Conservation (phyloP, 35 echinoderm and acorn worm genomes). For the Holothuria glaberrima region DNA sequence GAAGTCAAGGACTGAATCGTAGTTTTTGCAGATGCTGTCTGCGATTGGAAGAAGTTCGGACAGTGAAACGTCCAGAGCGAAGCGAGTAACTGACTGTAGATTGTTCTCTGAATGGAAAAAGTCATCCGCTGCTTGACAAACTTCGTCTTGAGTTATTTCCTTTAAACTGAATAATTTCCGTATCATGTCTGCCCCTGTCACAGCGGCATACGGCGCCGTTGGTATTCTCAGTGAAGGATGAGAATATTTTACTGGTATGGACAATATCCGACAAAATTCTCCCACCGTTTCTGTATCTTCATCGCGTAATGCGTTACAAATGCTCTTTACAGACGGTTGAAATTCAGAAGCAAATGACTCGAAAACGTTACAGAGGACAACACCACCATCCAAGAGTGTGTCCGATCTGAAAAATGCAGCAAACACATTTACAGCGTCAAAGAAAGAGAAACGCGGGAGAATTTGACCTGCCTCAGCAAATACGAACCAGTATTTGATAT, state of each 20-base stretch:
- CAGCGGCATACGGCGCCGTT: neutral
- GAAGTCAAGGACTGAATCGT: too few species aligned
- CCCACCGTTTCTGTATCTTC: too few species aligned
- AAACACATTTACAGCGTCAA: neutral
- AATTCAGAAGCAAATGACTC: neutral
- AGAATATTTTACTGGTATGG: neutral
- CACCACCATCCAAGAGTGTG: neutral
- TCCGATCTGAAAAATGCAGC: constrained; percentile 4
- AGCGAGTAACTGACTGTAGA: neutral
- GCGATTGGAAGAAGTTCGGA: neutral
- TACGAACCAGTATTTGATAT: too few species aligned
- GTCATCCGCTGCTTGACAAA: neutral
- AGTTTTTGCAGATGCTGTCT: too few species aligned
- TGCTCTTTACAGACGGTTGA: too few species aligned
- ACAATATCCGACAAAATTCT: too few species aligned
- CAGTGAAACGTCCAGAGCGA: neutral
- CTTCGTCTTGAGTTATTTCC: neutral
- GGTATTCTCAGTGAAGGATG: neutral
- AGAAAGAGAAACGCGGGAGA: constrained; percentile 24
- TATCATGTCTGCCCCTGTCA: neutral
- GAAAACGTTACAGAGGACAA: neutral
- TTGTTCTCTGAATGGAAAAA: constrained; percentile 8
- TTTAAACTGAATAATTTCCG: neutral
- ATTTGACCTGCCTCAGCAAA: neutral
- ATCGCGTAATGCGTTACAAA: too few species aligned